A percentile compares a stretch with the other conserved stretches of the same genome.
phyloP scores from a whole-genome alignment of 2,888 invertebrate genomes.

The Deroplatys truncata region DNA sequence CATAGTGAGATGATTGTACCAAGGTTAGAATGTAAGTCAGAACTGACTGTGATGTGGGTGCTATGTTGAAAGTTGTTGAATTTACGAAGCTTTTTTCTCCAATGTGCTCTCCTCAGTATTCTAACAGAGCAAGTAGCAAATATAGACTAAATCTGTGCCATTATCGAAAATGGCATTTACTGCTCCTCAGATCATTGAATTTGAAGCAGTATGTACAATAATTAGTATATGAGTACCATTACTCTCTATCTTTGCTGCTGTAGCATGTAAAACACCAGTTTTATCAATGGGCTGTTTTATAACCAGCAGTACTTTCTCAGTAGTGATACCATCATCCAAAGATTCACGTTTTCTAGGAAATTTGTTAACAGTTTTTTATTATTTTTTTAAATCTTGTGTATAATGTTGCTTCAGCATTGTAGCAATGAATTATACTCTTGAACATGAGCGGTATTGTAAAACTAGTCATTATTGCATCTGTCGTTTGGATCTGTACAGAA shows the following conservation, averaged over 20 bases:
- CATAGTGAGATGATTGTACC: neutral
- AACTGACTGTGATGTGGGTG: neutral
- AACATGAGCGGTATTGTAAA: neutral
- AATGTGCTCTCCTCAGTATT: neutral
- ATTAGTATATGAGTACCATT: neutral
- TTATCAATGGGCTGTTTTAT: neutral
- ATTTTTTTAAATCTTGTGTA: neutral
- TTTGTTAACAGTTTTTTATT: neutral
- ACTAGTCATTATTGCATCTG: neutral
- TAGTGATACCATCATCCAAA: neutral
- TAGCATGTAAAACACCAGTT: neutral
- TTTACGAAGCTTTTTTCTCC: neutral
- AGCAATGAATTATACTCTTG: neutral
- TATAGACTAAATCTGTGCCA: neutral
- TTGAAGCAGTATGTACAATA: neutral
- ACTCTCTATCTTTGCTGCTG: neutral
- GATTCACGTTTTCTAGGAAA: neutral
- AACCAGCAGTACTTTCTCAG: neutral
- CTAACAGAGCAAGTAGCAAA: neutral
- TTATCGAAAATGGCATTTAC: neutral
- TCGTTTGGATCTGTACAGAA: neutral
- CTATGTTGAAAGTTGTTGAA: neutral
- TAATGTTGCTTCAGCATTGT: neutral
- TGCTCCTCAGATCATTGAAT: neutral
- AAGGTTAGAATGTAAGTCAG: neutral